These are phyloP conservation scores for Chymomyza amoena DNA, from an alignment of 2,888 invertebrate species.

Conservation along the genomic window DNA sequence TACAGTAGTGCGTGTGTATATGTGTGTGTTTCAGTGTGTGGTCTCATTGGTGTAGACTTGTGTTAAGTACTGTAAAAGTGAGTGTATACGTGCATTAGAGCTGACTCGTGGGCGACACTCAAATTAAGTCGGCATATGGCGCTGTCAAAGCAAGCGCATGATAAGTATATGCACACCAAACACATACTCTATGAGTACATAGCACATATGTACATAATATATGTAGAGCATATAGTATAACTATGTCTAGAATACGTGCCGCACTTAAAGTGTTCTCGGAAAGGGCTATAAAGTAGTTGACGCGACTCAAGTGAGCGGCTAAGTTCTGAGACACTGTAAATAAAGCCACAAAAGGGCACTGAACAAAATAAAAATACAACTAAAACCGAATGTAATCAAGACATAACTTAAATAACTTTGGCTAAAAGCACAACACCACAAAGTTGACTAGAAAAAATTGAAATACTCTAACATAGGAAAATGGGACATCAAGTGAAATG, in stretches of 20 bases:
- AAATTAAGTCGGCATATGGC: slow-evolving; percentile 52
- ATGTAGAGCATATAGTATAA: neutral
- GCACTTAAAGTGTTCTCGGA: neutral
- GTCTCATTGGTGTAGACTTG: neutral
- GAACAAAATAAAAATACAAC: too few relatives aligned
- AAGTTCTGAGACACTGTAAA: neutral
- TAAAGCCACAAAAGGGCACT: neutral
- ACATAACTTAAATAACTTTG: neutral
- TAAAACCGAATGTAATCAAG: neutral
- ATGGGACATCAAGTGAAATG: too few relatives aligned
- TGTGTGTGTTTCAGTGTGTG: neutral
- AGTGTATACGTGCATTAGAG: neutral
- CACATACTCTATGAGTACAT: neutral
- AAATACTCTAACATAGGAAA: neutral
- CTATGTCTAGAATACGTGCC: neutral
- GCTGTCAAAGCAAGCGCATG: slow-evolving; percentile 51
- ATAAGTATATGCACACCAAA: neutral
- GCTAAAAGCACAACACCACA: neutral
- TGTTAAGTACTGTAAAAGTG: neutral
- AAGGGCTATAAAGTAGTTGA: neutral
- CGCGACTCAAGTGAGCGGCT: neutral
- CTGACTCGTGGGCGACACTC: slow-evolving; percentile 25
- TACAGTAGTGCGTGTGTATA: neutral
- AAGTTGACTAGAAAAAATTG: neutral
- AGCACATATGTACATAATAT: neutral